These are phyloP conservation scores for Podabrus alpinus DNA, from an alignment of 2,888 invertebrate genomes.

Conservation along the genomic window DNA sequence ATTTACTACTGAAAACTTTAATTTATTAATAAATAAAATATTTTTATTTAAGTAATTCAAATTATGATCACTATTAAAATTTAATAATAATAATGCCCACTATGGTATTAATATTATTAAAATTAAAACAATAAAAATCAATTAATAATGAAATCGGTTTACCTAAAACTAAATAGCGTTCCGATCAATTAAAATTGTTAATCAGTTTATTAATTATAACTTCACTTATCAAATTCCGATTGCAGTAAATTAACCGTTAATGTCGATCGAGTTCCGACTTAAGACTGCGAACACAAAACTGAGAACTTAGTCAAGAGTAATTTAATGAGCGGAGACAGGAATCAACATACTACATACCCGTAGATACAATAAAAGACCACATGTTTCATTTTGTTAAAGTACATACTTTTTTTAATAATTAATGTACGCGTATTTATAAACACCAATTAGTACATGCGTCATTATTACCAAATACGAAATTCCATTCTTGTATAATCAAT, in stretches of 20 bases:
- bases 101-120: background rate
- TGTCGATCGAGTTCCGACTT: constrained; percentile 9
- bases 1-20: background rate
- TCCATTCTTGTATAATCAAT: background rate
- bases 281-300: constrained; percentile 18
- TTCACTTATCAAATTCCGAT: background rate
- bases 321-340: background rate
- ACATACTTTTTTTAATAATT: background rate
- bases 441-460: background rate
- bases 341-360: background rate
- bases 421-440: background rate
- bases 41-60: background rate
- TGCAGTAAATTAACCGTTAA: constrained; percentile 10
- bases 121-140: background rate
- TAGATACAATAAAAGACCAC: constrained; percentile 1
- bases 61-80: background rate
- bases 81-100: background rate
- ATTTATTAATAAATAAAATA: background rate
- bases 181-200: background rate
- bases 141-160: background rate
- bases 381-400: constrained; percentile 8
- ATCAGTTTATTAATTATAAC: background rate
- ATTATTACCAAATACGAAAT: background rate
- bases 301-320: constrained; percentile 9
- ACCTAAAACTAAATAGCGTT: background rate